Base-by-base conservation (phyloP, 2,797 vertebrate genomes). In the Harpagifer antarcticus region DNA sequence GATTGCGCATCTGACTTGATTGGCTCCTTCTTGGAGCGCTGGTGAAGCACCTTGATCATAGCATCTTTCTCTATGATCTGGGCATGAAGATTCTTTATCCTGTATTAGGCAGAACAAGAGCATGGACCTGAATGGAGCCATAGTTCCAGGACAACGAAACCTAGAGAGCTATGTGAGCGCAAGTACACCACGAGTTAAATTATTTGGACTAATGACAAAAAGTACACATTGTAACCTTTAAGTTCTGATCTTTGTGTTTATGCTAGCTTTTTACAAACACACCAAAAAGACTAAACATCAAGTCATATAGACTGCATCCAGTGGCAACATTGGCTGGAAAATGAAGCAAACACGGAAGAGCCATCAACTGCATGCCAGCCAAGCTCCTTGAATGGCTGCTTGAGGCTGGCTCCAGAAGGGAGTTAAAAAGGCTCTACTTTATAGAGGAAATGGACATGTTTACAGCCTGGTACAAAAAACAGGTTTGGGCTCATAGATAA, bases 51-150 rank as follows among this genome's bases (percentile, higher is more conserved):
- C 86, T 99, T 99, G 86, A 99, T 99, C 98, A 99, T 99, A 81
- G 98, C 98, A 0, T 99, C 98, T 84, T 99, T 99, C 90, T 99
- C 98, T 49, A 99, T 99, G 85, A 99, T 99, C 93, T 99, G 98
- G 9, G 98, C 98, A 0, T 99, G 98, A 7, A 99, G 96, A 43
- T 96, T 99, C 93, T 99, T 99, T 78, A 99, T 99, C 92, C 97
- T 99, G 80, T 9, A n/a, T 59, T 15, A 47, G 20, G 10, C 2
- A 60, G 8, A 63, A 33, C 0, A 63, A 19, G 16, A 52, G 19
- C 0, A 17, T 60, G 44, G 4, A 60, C 15, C 16, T 56, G 44
- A 57, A 66, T 1, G 2, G 17, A 67, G 15, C 3, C 14, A 68
- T 1, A 47, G 69, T 83, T 65, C 79, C 2, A 43, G 5, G 19